phyloP scores from a whole-genome alignment of 2,797 vertebrate species.

The Anguilla anguilla region DNA sequence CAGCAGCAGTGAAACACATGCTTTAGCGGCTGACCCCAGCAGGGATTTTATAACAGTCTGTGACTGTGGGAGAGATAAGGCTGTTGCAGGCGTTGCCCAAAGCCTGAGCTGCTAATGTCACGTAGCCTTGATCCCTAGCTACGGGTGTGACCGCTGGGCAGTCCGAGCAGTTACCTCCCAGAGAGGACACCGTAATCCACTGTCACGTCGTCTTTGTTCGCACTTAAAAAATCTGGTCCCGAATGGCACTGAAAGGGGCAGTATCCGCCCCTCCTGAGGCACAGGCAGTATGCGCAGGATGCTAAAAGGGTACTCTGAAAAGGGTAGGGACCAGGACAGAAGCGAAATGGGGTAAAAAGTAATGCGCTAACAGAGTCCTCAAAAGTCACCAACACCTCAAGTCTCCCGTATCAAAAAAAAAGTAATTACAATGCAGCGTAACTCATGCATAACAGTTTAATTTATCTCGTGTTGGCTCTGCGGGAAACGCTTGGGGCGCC shows the following conservation, averaged over 20 bases:
- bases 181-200: background rate
- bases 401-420: constrained; percentile 19
- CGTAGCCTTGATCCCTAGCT: background rate
- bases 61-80: background rate
- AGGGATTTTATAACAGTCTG: background rate
- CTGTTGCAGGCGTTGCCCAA: background rate
- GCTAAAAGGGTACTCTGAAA: background rate
- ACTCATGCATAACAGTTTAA: constrained; percentile 17
- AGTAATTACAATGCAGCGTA: constrained; percentile 22
- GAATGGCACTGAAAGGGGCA: background rate
- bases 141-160: background rate
- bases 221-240: background rate
- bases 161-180: background rate
- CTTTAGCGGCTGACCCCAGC: background rate
- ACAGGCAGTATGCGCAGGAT: background rate
- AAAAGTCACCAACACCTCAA: background rate
- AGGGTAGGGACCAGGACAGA: background rate
- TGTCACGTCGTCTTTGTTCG: constrained; percentile 9
- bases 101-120: background rate
- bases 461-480: constrained; percentile 20
- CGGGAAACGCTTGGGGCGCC: background rate
- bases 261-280: background rate
- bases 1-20: background rate
- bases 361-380: background rate
- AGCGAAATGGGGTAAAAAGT: background rate